phyloP scores from a whole-genome alignment of 30 jellyfish, hydroid and myxozoan genomes.

The Cassiopea andromeda region DNA sequence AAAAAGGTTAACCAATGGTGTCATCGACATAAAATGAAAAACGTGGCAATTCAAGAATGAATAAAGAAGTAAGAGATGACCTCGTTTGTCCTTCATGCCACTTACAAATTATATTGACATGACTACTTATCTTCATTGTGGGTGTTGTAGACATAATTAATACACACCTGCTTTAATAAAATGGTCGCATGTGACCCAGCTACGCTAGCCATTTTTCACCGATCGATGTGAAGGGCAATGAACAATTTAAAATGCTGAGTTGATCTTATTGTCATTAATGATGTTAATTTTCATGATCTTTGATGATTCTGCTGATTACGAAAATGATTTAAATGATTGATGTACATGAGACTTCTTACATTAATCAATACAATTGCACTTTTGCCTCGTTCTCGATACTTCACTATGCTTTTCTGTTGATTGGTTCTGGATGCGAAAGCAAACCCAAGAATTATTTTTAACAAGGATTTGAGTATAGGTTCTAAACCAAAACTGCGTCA shows the following conservation, averaged over 20 bases:
- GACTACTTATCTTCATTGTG: not conserved
- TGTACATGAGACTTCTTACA: too few species aligned
- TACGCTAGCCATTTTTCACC: conserved; percentile 14
- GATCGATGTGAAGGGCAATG: not conserved
- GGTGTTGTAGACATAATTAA: conserved; percentile 3
- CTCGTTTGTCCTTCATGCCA: not conserved
- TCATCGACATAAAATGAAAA: not conserved
- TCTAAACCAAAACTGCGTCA: too few species aligned
- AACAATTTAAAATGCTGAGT: not conserved
- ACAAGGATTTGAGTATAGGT: too few species aligned
- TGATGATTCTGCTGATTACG: too few species aligned
- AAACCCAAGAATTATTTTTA: too few species aligned
- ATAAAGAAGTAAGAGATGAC: not conserved
- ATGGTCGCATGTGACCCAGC: conserved; percentile 52
- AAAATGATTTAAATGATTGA: too few species aligned
- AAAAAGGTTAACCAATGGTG: not conserved
- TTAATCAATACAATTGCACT: too few species aligned
- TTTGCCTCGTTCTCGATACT: too few species aligned
- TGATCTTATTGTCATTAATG: too few species aligned
- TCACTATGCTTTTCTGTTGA: too few species aligned
- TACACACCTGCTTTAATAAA: conserved; percentile 28
- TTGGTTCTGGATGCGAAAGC: too few species aligned
- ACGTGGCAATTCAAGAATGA: not conserved
- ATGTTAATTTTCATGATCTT: too few species aligned
- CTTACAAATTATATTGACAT: not conserved